Base-by-base conservation (phyloP, 2,113 vertebrate species). In the Coregonus clupeaformis region DNA sequence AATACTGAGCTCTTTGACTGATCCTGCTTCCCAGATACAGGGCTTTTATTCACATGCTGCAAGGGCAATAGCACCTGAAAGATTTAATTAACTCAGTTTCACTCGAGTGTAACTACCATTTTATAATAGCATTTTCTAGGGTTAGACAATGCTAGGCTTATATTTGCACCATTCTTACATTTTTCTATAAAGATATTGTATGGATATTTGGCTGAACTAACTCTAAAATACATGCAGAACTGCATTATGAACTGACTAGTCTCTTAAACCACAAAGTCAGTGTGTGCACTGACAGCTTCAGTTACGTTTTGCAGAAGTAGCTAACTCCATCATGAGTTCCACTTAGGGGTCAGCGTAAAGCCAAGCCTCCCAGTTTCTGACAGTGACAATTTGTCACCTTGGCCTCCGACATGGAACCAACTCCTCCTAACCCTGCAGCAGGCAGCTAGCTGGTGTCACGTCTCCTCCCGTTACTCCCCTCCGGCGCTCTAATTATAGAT, bases 321-420 rank as follows among this genome's bases (percentile, higher is more conserved):
- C 4, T 32, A n/a, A 30, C 9, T 7, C 29, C 30, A 68, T 13
- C 65, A 42, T 69, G 66, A 67, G 63, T 65, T 42, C 3, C 74
- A 74, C 64, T 57, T 12, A 16, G 4, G 20, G 65, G 65, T 27
- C 72, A 55, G 55, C 59, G 32, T n/a, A 24, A 71, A 80, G 72
- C 67, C 77, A 74, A 79, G 47, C 76, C 1, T n/a, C 74, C 78
- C 65, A 72, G 70, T 85, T 82, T 80, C 83, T 86, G 72, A 85
- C 86, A 86, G 78, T 69, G 72, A 84, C 79, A 76, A 62, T 85
- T 83, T 81, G 71, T 87, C 69, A 77, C 64, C 64, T 62, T 78
- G 62, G 70, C 42, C 65, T 73, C 69, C 69, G 29, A 55, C 57
- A 24, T 25, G 24, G 14, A 49, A 22, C 20, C 22, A 24, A 14